Conservation (phyloP, 1,140 invertebrate genomes). For the Drosophila parvula region DNA sequence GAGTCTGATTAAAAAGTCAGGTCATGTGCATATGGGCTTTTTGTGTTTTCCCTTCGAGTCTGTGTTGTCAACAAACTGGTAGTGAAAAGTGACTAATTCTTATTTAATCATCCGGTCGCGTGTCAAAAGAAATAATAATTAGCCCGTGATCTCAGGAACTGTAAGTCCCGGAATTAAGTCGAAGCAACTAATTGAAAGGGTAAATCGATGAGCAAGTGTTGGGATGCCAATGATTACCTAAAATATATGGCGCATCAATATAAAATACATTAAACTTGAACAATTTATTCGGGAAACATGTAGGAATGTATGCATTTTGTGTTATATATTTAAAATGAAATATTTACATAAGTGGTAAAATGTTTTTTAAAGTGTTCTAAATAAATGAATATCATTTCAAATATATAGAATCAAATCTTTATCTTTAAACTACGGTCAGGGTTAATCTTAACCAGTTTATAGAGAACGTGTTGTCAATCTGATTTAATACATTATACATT, state of each 20-base stretch:
- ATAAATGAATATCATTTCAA: too few species aligned
- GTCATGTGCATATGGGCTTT: constrained; percentile 54
- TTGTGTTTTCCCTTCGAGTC: constrained; percentile 13
- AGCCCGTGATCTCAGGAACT: constrained; percentile 59
- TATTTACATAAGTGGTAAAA: too few species aligned
- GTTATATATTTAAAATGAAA: too few species aligned
- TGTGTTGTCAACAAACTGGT: constrained; percentile 26
- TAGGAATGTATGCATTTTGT: too few species aligned
- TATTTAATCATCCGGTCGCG: constrained; percentile 59
- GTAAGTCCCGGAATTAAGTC: constrained; percentile 6
- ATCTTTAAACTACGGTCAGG: too few species aligned
- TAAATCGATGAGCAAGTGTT: constrained; percentile 3
- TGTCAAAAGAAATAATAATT: constrained; percentile 56
- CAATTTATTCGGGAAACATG: too few species aligned
- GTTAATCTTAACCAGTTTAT: too few species aligned
- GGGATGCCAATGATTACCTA: constrained; percentile 4
- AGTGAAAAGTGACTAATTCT: constrained; percentile 51
- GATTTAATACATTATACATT: too few species aligned
- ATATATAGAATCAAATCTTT: too few species aligned
- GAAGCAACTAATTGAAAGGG: constrained; percentile 20
- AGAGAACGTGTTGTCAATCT: neutral
- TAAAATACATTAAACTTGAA: neutral
- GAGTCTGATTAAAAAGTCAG: constrained; percentile 36
- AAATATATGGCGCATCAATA: constrained; percentile 5
- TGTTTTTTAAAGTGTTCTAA: too few species aligned